Percentiles rank a stretch among this genome's conserved stretches.
Evolutionary conservation across 2,797 vertebrate genomes (phyloP).

Genomic region (Hydrocynus forskahlii): DNA sequence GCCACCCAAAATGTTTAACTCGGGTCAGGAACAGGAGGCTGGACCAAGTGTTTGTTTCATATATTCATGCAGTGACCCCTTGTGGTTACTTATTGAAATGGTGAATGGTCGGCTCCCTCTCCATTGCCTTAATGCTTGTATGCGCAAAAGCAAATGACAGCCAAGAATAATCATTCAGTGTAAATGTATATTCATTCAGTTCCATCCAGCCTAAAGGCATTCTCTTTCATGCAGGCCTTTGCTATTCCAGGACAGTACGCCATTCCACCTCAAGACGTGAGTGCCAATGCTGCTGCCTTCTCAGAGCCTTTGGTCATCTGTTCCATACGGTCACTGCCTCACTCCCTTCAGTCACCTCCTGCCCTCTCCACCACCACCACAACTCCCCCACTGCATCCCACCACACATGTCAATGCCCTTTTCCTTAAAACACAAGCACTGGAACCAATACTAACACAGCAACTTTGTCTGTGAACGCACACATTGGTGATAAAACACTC

Average conservation of each 20-base stretch:
- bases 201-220: constrained; percentile 25
- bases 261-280: constrained; percentile 94
- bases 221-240: constrained; percentile 83
- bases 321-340: constrained; percentile 44
- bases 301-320: constrained; percentile 54
- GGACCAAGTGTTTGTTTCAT: constrained; percentile 22
- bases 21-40: neutral
- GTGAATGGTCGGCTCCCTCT: neutral
- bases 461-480: constrained; percentile 73
- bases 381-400: constrained; percentile 64
- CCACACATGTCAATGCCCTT: constrained; percentile 55
- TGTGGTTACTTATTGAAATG: constrained; percentile 48
- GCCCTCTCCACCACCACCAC: constrained; percentile 67
- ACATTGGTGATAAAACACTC: constrained; percentile 70
- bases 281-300: constrained; percentile 71
- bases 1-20: neutral
- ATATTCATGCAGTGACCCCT: constrained; percentile 53
- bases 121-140: neutral
- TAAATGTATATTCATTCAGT: neutral
- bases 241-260: constrained; percentile 92
- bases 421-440: constrained; percentile 42
- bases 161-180: neutral
- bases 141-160: neutral
- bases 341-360: constrained; percentile 70
- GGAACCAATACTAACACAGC: constrained; percentile 67